Percentiles rank a stretch among this genome's conserved stretches.
These are phyloP conservation scores for Caenorhabditis auriculariae DNA, from an alignment of 2,888 invertebrate species.

Conservation along the genomic window DNA sequence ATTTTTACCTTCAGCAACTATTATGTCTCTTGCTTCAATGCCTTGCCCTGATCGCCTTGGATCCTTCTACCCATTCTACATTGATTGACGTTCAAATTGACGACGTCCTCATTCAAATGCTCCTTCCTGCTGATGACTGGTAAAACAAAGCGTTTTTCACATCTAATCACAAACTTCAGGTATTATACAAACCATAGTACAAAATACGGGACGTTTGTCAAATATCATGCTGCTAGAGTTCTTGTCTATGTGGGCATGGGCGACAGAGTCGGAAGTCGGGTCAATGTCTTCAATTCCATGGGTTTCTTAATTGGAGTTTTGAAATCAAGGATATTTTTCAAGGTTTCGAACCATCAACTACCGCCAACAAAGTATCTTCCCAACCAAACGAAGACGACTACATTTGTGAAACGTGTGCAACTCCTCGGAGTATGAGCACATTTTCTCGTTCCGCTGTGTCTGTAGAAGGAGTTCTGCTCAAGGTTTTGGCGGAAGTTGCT, in stretches of 20 bases:
- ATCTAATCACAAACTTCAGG: slow-evolving; percentile 45
- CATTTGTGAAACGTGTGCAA: slow-evolving; percentile 59
- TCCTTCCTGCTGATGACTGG: slow-evolving; percentile 73
- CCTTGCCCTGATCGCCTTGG: slow-evolving; percentile 70
- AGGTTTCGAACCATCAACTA: slow-evolving; percentile 21
- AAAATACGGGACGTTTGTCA: slow-evolving; percentile 72
- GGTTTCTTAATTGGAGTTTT: slow-evolving; percentile 3
- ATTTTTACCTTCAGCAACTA: slow-evolving; percentile 68
- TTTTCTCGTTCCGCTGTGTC: slow-evolving; percentile 55
- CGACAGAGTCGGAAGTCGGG: slow-evolving; percentile 71
- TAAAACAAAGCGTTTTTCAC: slow-evolving; percentile 3
- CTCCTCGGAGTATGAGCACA: slow-evolving; percentile 51
- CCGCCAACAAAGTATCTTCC: slow-evolving; percentile 8
- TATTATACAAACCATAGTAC: slow-evolving; percentile 74
- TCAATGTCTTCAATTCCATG: slow-evolving; percentile 68
- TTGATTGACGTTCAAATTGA: slow-evolving; percentile 71
- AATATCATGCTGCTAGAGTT: slow-evolving; percentile 72
- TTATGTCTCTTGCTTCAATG: slow-evolving; percentile 72
- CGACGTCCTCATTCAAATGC: slow-evolving; percentile 70
- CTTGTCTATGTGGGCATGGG: slow-evolving; percentile 73
- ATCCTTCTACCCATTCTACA: slow-evolving; percentile 69
- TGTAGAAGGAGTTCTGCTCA: slow-evolving; percentile 49
- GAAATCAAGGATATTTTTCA: slow-evolving; percentile 1
- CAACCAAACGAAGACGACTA: slow-evolving; percentile 60
- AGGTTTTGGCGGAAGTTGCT: slow-evolving; percentile 37